Evolutionary conservation across 2,888 invertebrate species (phyloP).

Genomic region (Mythimna loreyi): DNA sequence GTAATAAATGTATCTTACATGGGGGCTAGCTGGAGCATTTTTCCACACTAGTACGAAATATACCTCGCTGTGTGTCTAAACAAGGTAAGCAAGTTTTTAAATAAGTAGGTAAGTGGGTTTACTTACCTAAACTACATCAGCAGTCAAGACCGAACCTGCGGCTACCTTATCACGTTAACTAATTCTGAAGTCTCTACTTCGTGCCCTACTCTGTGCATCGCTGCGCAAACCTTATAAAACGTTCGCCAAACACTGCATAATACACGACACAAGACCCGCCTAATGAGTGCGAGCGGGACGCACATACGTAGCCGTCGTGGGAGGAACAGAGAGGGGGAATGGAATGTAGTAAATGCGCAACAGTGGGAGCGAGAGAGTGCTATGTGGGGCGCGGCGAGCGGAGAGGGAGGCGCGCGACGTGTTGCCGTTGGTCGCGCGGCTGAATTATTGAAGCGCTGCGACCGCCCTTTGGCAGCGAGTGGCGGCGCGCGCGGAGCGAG

Average conservation of each 20-base stretch:
- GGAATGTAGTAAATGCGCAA: constrained; percentile 79
- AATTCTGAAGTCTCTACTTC: constrained; percentile 67
- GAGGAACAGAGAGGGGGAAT: constrained; percentile 62
- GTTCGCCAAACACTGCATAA: constrained; percentile 87
- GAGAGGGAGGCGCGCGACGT: constrained; percentile 77
- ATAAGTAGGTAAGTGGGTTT: no score
- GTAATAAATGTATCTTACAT: no score
- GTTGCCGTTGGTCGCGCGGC: constrained; percentile 78
- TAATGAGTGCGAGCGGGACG: constrained; percentile 80
- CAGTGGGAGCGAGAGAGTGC: constrained; percentile 69
- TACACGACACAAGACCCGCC: constrained; percentile 80
- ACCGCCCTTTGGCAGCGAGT: constrained; percentile 86
- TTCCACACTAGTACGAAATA: no score
- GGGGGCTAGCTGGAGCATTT: no score
- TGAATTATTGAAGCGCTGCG: constrained; percentile 86
- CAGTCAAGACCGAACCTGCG: background rate
- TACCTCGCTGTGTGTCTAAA: no score
- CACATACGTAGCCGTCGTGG: constrained; percentile 1
- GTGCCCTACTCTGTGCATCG: constrained; percentile 72
- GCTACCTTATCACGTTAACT: constrained; percentile 1
- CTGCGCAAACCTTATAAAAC: constrained; percentile 87
- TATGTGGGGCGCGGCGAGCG: constrained; percentile 62
- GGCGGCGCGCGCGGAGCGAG: constrained; percentile 63
- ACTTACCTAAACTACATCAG: background rate
- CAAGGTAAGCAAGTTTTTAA: no score